Conservation (phyloP, 1,140 invertebrate species). For the Microvelia longipes region DNA sequence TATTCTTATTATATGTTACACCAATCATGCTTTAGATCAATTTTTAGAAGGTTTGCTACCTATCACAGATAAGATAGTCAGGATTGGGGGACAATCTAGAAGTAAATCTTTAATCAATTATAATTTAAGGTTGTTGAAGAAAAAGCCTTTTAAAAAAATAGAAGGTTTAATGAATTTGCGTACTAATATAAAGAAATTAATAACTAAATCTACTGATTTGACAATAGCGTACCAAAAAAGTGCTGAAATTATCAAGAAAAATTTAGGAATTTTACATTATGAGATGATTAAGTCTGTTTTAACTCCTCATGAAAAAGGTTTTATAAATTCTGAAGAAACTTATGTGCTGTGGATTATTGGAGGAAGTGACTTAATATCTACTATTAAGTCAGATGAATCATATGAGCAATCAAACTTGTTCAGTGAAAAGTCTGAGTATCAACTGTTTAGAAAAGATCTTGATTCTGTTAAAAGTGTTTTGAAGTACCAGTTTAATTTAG, state of each 20-base stretch:
- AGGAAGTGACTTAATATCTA: no score
- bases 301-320: not conserved
- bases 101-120: conserved; percentile 37
- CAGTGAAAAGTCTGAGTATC: not conserved
- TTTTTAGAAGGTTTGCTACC: conserved; percentile 57
- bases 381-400: not conserved
- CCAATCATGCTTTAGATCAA: conserved; percentile 78
- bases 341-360: not conserved
- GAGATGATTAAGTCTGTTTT: not conserved
- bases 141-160: not conserved
- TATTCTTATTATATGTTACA: conserved; percentile 66
- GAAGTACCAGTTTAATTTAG: not conserved
- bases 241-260: conserved; percentile 7
- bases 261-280: conserved; percentile 2
- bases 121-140: conserved; percentile 21
- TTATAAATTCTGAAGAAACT: not conserved
- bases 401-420: not conserved
- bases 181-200: conserved; percentile 3
- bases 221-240: conserved; percentile 4
- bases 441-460: not conserved
- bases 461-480: not conserved
- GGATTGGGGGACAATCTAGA: conserved; percentile 56
- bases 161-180: not conserved
- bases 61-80: conserved; percentile 40
- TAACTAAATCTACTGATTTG: not conserved